Percentiles rank a stretch among this genome's conserved stretches.
Conservation (phyloP, 2,888 invertebrate species). For the Eupithecia abbreviata region DNA sequence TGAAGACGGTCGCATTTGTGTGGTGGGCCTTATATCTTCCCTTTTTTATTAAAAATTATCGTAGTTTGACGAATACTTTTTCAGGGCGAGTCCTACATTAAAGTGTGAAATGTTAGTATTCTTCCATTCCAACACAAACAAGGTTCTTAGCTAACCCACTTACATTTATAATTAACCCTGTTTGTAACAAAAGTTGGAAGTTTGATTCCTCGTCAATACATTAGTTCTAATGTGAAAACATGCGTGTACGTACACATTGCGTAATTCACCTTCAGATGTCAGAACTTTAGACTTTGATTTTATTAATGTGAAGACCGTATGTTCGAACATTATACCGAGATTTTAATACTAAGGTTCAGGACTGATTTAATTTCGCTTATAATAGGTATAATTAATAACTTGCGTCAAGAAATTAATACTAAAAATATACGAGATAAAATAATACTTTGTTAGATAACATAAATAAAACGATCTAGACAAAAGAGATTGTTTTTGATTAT, state of each 20-base stretch:
- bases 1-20: too few species aligned
- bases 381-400: not conserved
- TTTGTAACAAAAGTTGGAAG: not conserved
- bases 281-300: not conserved
- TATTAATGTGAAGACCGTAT: not conserved
- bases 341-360: not conserved
- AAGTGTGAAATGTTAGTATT: not conserved
- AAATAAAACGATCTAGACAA: not conserved
- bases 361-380: not conserved
- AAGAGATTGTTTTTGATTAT: too few species aligned
- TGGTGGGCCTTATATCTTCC: too few species aligned
- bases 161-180: not conserved
- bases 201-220: not conserved
- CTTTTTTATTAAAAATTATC: not conserved
- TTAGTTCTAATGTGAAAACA: not conserved
- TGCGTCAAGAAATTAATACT: not conserved
- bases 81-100: not conserved
- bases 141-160: not conserved
- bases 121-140: not conserved
- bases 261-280: slow-evolving; percentile 4
- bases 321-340: not conserved
- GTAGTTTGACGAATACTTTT: not conserved
- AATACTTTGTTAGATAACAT: too few species aligned
- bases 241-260: not conserved
- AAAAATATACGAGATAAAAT: not conserved